Evolutionary conservation across 2,888 invertebrate species (phyloP).

Genomic region (Hylaea fasciaria): DNA sequence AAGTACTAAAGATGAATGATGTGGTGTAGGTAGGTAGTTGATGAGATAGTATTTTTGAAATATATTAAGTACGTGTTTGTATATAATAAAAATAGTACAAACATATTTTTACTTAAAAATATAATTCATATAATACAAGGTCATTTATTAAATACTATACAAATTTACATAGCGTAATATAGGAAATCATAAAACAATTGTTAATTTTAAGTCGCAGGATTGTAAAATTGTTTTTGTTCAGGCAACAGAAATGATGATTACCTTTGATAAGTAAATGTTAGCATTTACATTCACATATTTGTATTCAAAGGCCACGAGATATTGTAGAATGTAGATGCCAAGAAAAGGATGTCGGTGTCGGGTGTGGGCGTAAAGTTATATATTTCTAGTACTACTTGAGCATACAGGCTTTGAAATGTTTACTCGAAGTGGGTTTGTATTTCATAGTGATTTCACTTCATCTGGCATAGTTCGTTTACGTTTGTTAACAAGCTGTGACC

Average conservation of each 20-base stretch:
- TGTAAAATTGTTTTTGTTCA: constrained; percentile 7
- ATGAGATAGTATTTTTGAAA: too few relatives aligned
- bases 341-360: not conserved
- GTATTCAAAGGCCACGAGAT: constrained; percentile 11
- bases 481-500: too few relatives aligned
- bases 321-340: not conserved
- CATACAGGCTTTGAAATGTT: not conserved
- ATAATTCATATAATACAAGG: too few relatives aligned
- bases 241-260: constrained; percentile 5
- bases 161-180: not conserved
- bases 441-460: too few relatives aligned
- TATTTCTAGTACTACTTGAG: not conserved
- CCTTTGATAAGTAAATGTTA: constrained; percentile 14
- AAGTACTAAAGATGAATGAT: too few relatives aligned
- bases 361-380: constrained; percentile 1
- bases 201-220: not conserved
- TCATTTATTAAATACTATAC: too few relatives aligned
- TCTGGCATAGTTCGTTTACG: too few relatives aligned
- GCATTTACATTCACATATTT: constrained; percentile 11
- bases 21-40: too few relatives aligned
- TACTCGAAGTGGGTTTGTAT: too few relatives aligned
- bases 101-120: too few relatives aligned
- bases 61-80: too few relatives aligned
- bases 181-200: not conserved
- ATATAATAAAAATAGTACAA: too few relatives aligned